Conservation (phyloP, 64 coral and sea anemone species). For the Actinia tenebrosa region DNA sequence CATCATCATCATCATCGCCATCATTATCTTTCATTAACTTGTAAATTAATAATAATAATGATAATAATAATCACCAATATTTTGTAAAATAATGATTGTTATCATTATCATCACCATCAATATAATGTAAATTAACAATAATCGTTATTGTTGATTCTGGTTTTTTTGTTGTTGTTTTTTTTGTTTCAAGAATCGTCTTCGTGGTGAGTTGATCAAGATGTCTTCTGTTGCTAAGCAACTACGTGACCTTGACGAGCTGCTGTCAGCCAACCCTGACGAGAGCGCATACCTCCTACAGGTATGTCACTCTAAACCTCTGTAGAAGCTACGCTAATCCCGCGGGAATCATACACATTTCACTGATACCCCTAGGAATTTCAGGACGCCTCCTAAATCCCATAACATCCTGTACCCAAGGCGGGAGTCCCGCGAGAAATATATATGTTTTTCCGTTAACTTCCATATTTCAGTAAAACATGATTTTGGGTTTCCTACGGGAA, state of each 20-base stretch:
- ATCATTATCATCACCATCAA: too few species aligned
- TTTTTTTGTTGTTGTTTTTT: neutral
- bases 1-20: neutral
- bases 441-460: neutral
- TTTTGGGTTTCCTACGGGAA: neutral
- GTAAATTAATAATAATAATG: too few species aligned
- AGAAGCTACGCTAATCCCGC: neutral
- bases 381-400: neutral
- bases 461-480: too few species aligned
- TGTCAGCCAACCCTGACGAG: slow-evolving; percentile 71
- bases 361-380: too few species aligned
- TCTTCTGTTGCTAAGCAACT: slow-evolving; percentile 77
- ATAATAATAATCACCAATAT: too few species aligned
- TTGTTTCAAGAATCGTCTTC: slow-evolving; percentile 41
- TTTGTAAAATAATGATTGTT: too few species aligned
- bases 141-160: too few species aligned
- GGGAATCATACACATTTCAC: neutral
- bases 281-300: slow-evolving; percentile 74
- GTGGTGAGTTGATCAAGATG: slow-evolving; percentile 62
- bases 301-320: neutral
- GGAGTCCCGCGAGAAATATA: neutral
- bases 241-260: slow-evolving; percentile 63
- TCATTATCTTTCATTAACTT: too few species aligned
- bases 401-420: neutral
- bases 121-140: too few species aligned